Percentiles rank a stretch among this genome's conserved stretches.
Conservation (phyloP, 2,113 vertebrate species). For the Gobius niger region DNA sequence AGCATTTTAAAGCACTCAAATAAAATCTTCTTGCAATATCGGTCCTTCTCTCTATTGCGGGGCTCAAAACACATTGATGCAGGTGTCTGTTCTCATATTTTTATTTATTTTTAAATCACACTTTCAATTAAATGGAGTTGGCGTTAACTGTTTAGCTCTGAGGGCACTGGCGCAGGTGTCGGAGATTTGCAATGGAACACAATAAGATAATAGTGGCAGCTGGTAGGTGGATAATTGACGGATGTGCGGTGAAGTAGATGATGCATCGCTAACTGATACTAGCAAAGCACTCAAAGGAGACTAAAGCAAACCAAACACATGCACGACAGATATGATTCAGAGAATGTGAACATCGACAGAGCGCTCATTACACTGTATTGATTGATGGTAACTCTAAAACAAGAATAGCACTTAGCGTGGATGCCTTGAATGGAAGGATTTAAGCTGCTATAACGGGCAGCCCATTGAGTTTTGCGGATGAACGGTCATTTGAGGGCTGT, state of each 20-base stretch:
- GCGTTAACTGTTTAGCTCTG: background rate
- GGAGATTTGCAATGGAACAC: constrained; percentile 19
- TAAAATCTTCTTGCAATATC: no score
- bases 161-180: constrained; percentile 21
- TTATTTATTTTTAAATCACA: background rate
- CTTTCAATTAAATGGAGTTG: background rate
- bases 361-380: constrained; percentile 11
- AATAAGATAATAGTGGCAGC: constrained; percentile 2
- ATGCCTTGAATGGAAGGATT: constrained; percentile 13
- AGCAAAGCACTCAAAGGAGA: constrained; percentile 18
- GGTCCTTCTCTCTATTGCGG: no score
- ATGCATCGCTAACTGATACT: constrained; percentile 20
- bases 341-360: background rate
- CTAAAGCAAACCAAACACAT: constrained; percentile 14
- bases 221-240: constrained; percentile 28
- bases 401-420: constrained; percentile 1
- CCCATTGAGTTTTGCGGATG: constrained; percentile 2
- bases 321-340: constrained; percentile 7
- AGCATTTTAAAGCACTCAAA: no score
- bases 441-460: constrained; percentile 11
- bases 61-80: no score
- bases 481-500: constrained; percentile 2
- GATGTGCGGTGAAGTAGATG: constrained; percentile 22
- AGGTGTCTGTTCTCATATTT: no score
- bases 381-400: constrained; percentile 17